Base-by-base conservation (phyloP, 1,140 invertebrate species). In the Atta texana region DNA sequence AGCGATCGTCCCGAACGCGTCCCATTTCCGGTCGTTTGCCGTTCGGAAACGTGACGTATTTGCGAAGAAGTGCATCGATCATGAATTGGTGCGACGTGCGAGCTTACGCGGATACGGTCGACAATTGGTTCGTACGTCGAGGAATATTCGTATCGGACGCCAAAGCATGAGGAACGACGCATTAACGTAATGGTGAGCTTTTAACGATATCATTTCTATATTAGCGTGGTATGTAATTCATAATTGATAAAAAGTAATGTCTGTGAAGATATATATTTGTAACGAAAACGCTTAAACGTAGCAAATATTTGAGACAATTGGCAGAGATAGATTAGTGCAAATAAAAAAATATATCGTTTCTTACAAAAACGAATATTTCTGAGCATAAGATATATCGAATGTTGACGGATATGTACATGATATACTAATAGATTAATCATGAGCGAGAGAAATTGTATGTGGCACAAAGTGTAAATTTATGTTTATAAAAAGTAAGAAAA, bases 181-280 rank as follows among this genome's bases (percentile, higher is more conserved):
- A 92, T 90, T 87, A 82, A 91, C 92, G 92, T 92, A 93, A 94
- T 92, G 93, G 93, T 94, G 87, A 92, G 92, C 69, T 34, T 44
- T 12, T 44, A 61, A 28, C 6, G 14, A 49, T 59, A 34, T 49
- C 7, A 24, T 34, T 53, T 69, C 21, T 39, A 7, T 16, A 18
- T 80, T 68, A 39, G 14, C 44, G 12, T 31, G 21, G 44, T 72
- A n/a, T 14, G 21, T 7, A 28, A 31, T 31, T 24, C 14, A 21
- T 24, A 24, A 24, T 57, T 31, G 28, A 8, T 28, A 18, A 81
- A 57, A 0, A 39, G 12, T 31, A 21, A 49, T 1, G 31, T 18
- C n/a, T 24, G 12, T 18, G 34, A 78, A 34, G 18, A 66, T 28
- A 34, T 24, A 59, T 34, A 34, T 34, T 34, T 34, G 6, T 34